Conservation (phyloP, 2,888 invertebrate species). For the Boloria selene region DNA sequence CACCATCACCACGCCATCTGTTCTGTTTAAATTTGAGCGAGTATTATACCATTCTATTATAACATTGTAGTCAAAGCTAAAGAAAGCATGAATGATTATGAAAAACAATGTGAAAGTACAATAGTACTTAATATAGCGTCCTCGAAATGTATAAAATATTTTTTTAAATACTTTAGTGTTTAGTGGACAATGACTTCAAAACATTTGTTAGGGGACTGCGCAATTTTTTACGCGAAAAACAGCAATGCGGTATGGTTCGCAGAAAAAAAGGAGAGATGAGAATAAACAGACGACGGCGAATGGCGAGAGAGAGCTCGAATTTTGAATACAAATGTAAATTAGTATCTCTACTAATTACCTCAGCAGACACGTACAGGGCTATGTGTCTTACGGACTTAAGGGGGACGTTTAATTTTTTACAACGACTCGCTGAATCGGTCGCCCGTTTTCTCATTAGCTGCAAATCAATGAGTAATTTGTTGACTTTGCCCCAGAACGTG, state of each 20-base stretch:
- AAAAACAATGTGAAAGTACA: slow-evolving; percentile 17
- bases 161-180: slow-evolving; percentile 49
- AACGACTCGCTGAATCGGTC: slow-evolving; percentile 64
- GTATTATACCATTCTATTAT: too few species aligned
- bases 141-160: slow-evolving; percentile 26
- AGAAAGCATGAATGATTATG: not conserved
- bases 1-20: too few species aligned
- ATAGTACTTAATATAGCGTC: slow-evolving; percentile 15
- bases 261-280: slow-evolving; percentile 73
- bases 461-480: slow-evolving; percentile 63
- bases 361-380: slow-evolving; percentile 75
- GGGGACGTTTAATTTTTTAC: slow-evolving; percentile 72
- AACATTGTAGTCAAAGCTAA: not conserved
- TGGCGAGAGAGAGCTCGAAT: slow-evolving; percentile 80
- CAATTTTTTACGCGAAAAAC: slow-evolving; percentile 80
- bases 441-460: slow-evolving; percentile 70
- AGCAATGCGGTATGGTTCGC: slow-evolving; percentile 79
- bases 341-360: slow-evolving; percentile 82
- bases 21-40: too few species aligned
- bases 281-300: slow-evolving; percentile 81
- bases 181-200: slow-evolving; percentile 63
- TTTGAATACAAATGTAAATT: slow-evolving; percentile 84
- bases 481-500: slow-evolving; percentile 38
- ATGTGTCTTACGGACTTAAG: slow-evolving; percentile 80
- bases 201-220: slow-evolving; percentile 73